phyloP scores from a whole-genome alignment of 64 coral and sea anemone genomes.

The Catalaphyllia jardinei region DNA sequence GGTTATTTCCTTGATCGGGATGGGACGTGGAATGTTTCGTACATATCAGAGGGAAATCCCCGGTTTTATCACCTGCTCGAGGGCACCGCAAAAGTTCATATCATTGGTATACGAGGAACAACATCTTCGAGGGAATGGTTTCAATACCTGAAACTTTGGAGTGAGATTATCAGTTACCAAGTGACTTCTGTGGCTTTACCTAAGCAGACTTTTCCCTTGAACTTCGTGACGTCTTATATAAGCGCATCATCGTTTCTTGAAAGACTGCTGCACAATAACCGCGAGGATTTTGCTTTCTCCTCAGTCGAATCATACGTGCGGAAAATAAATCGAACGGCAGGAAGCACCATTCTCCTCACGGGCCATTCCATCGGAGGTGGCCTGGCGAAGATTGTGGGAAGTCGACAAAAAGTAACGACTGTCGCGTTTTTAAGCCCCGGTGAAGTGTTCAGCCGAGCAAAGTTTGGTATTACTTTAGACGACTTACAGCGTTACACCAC shows the following conservation, averaged over 20 bases:
- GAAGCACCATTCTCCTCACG: slow-evolving; percentile 19
- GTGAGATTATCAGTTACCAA: slow-evolving; percentile 68
- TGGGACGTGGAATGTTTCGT: slow-evolving; percentile 33
- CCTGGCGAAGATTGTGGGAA: slow-evolving; percentile 75
- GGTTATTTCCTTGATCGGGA: slow-evolving; percentile 48
- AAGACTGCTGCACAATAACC: slow-evolving; percentile 47
- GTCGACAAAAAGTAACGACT: slow-evolving; percentile 35
- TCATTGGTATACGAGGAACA: slow-evolving; percentile 67
- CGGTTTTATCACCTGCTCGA: slow-evolving; percentile 68
- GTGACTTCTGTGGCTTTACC: slow-evolving; percentile 60
- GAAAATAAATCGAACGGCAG: not conserved
- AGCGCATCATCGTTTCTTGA: slow-evolving; percentile 48
- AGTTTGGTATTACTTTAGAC: slow-evolving; percentile 52
- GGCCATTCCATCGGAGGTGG: slow-evolving; percentile 73
- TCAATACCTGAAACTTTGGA: slow-evolving; percentile 64
- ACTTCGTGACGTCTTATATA: slow-evolving; percentile 66
- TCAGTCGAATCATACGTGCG: slow-evolving; percentile 29
- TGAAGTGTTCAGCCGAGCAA: slow-evolving; percentile 48
- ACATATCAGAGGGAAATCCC: slow-evolving; percentile 26
- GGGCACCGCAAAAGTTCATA: slow-evolving; percentile 3
- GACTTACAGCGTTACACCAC: slow-evolving; percentile 62
- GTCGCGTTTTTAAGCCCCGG: slow-evolving; percentile 64
- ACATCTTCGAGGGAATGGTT: slow-evolving; percentile 51
- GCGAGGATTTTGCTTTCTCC: not conserved
- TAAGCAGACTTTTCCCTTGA: slow-evolving; percentile 42